Base-by-base conservation (phyloP, 2,797 vertebrate genomes). In the Ptychobarbus kaznakovi region DNA sequence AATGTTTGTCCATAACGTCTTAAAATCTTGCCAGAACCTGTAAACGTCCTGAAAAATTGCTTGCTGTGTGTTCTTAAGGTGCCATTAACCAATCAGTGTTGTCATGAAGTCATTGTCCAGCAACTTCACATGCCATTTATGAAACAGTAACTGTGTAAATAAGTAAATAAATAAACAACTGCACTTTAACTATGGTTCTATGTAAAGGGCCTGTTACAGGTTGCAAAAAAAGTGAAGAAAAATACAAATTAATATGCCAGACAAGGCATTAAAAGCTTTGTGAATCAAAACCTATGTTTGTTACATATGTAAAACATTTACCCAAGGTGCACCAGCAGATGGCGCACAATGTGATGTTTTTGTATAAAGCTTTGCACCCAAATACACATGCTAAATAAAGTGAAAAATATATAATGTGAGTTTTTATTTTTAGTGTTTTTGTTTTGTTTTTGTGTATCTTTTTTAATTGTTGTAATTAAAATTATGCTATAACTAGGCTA, bases 331-430 rank as follows among this genome's bases (percentile, higher is more conserved):
- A 86, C 56, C 38, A 80, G 72, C 38, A 85, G 32, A 73, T 86
- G 87, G 42, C 86, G 84, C 38, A 73, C 25, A 53, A 84, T 25
- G 51, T 81, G 84, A 46, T 70, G 86, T 53, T 89, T 89, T 74
- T 85, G 81, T 56, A 81, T 58, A 42, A 89, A 78, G 38, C 80
- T 70, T 63, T 85, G 84, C 42, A 82, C 82, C 6, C 87, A 88
- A 28, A 51, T 87, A 86, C 8, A 44, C 42, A 66, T 86, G 82
- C 46, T 74, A 49, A 61, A 61, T 61, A 61, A 61, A 58, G 9
- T n/a, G 0, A 4, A 1, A 12, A 58, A n/a, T 8, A 46, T 53
- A 3, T 8, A 11, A 22, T 58, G 53, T 58, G 3, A n/a, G 56
- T 1, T 58, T 58, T 58, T 58, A n/a, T n/a, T 25, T 56, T 12